phyloP scores from a whole-genome alignment of 1,140 invertebrate species.

The Zaprionus ornatus region DNA sequence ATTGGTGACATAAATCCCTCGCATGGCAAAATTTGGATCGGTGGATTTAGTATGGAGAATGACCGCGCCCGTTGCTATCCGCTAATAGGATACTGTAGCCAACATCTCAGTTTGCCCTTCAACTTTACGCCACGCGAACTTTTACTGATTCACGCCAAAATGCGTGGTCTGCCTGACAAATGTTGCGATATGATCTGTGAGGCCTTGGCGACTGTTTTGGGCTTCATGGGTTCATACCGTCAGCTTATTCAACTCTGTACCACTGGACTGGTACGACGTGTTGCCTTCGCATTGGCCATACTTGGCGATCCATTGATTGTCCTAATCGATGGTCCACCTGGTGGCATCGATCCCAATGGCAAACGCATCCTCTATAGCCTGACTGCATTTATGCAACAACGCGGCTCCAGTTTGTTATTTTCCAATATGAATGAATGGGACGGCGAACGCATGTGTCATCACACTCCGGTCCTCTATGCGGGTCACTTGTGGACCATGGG shows the following conservation, averaged over 20 bases:
- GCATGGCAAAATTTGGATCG: slow-evolving; percentile 48
- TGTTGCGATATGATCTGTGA: slow-evolving; percentile 13
- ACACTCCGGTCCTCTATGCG: slow-evolving; percentile 92
- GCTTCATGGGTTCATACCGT: slow-evolving; percentile 30
- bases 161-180: slow-evolving; percentile 23
- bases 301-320: slow-evolving; percentile 89
- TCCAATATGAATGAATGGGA: slow-evolving; percentile 91
- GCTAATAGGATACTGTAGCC: slow-evolving; percentile 57
- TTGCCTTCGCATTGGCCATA: slow-evolving; percentile 94
- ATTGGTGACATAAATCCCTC: slow-evolving; percentile 26
- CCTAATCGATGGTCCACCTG: slow-evolving; percentile 85
- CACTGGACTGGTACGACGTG: slow-evolving; percentile 93
- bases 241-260: slow-evolving; percentile 83
- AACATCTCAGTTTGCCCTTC: slow-evolving; percentile 19
- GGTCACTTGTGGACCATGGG: slow-evolving; percentile 89
- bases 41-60: slow-evolving; percentile 15
- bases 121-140: slow-evolving; percentile 52
- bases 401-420: slow-evolving; percentile 86
- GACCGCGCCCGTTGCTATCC: slow-evolving; percentile 30
- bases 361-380: slow-evolving; percentile 90
- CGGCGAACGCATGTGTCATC: slow-evolving; percentile 92
- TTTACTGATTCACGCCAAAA: slow-evolving; percentile 19
- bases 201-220: slow-evolving; percentile 43
- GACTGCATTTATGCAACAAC: slow-evolving; percentile 77
- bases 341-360: slow-evolving; percentile 92